Conservation (phyloP, 2,113 vertebrate species). For the Passer domesticus region DNA sequence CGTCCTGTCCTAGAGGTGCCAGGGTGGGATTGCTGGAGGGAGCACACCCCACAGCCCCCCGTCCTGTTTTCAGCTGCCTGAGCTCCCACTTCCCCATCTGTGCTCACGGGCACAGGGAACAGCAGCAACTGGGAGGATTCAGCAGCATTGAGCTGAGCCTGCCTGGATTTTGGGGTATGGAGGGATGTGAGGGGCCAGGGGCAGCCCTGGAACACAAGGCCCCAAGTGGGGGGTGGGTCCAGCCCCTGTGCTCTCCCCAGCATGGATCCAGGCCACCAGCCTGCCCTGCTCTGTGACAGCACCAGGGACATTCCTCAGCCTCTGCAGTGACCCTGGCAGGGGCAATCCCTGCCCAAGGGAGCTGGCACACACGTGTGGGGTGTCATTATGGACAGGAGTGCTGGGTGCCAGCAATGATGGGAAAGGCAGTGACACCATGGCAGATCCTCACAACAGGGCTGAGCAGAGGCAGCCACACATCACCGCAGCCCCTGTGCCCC, state of each 20-base stretch:
- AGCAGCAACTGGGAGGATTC: neutral
- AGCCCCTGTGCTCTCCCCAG: neutral
- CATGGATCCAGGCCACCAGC: neutral
- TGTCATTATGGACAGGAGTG: accelerated
- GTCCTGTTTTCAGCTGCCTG: neutral
- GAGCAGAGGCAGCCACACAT: neutral
- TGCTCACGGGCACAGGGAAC: neutral
- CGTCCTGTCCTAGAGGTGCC: neutral
- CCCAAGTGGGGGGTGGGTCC: accelerated
- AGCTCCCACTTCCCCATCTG: neutral
- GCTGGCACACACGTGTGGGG: accelerated
- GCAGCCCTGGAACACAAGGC: neutral
- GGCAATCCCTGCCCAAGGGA: neutral
- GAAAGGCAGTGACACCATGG: accelerated
- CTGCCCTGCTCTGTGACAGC: neutral
- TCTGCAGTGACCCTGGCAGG: accelerated
- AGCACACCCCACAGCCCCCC: neutral
- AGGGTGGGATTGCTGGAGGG: neutral
- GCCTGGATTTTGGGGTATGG: neutral
- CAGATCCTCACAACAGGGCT: neutral
- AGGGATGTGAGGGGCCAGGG: neutral
- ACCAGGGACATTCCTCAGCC: neutral
- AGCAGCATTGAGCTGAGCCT: accelerated
- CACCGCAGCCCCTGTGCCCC: neutral
- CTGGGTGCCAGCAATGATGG: accelerated